Conservation (phyloP, 37 sponge, comb jelly and placozoan species). For the Agelas oroides region DNA sequence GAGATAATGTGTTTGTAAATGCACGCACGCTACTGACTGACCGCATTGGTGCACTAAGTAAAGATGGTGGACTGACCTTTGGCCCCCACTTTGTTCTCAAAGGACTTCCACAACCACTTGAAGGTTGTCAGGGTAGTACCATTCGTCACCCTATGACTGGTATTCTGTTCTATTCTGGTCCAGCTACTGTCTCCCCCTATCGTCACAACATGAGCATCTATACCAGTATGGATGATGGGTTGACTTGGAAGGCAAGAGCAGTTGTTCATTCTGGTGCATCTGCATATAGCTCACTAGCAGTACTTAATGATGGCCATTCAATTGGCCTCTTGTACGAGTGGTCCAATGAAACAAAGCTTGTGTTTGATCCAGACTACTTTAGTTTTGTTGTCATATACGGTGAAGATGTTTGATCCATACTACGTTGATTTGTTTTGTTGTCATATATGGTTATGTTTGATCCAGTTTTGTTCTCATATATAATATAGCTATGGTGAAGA, state of each 20-base stretch:
- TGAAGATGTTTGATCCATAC: too few species aligned
- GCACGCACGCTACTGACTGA: neutral
- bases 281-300: slow-evolving; percentile 16
- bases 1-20: neutral
- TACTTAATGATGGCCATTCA: neutral
- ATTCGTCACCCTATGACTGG: neutral
- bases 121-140: neutral
- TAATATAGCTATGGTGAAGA: too few species aligned
- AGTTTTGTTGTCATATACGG: slow-evolving; percentile 10
- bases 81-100: neutral
- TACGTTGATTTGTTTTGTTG: too few species aligned
- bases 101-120: slow-evolving; percentile 13
- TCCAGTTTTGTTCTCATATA: too few species aligned
- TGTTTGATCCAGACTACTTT: slow-evolving; percentile 25
- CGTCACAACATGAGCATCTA: slow-evolving; percentile 6
- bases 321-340: slow-evolving; percentile 12
- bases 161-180: neutral
- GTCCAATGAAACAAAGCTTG: slow-evolving; percentile 11
- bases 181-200: neutral
- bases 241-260: slow-evolving; percentile 2
- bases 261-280: slow-evolving; percentile 7
- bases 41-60: neutral
- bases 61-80: neutral
- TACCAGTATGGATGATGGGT: neutral
- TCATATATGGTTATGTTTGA: too few species aligned